phyloP scores from a whole-genome alignment of 37 sponge, comb jelly and placozoan species.

The Diacarnus erythraeanus region DNA sequence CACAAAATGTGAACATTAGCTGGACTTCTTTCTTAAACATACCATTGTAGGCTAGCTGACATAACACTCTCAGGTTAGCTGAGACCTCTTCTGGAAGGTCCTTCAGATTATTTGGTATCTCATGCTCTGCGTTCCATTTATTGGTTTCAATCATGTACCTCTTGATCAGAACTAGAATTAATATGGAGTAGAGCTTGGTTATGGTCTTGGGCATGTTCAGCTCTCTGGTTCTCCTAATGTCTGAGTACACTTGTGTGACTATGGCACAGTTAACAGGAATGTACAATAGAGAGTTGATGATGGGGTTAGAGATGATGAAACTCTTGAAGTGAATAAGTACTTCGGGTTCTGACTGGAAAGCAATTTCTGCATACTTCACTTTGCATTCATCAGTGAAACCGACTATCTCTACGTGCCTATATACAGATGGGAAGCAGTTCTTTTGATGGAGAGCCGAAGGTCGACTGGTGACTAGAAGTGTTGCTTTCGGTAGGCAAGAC shows the following conservation, averaged over 20 bases:
- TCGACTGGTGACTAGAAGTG: slow-evolving; percentile 30
- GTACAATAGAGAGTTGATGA: slow-evolving; percentile 16
- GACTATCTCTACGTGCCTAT: slow-evolving; percentile 16
- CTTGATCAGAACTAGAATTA: neutral
- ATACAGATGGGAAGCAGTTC: neutral
- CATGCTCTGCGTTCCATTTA: neutral
- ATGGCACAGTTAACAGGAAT: slow-evolving; percentile 32
- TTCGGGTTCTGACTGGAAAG: neutral
- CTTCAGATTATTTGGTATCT: neutral
- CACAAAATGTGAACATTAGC: neutral
- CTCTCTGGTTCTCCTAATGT: neutral
- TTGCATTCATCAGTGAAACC: slow-evolving; percentile 19
- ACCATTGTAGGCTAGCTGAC: slow-evolving; percentile 2
- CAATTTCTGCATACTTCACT: slow-evolving; percentile 7
- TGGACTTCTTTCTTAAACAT: neutral
- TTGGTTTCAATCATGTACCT: neutral
- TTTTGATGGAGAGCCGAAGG: slow-evolving; percentile 15
- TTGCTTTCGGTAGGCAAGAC: neutral
- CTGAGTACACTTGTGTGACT: slow-evolving; percentile 2
- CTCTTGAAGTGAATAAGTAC: neutral
- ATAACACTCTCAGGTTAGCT: neutral
- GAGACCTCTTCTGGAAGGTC: neutral
- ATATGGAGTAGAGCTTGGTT: slow-evolving; percentile 29
- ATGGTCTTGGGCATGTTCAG: slow-evolving; percentile 26
- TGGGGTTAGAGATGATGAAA: slow-evolving; percentile 9